phyloP scores from a whole-genome alignment of 2,888 invertebrate genomes.

The Tachina fera region DNA sequence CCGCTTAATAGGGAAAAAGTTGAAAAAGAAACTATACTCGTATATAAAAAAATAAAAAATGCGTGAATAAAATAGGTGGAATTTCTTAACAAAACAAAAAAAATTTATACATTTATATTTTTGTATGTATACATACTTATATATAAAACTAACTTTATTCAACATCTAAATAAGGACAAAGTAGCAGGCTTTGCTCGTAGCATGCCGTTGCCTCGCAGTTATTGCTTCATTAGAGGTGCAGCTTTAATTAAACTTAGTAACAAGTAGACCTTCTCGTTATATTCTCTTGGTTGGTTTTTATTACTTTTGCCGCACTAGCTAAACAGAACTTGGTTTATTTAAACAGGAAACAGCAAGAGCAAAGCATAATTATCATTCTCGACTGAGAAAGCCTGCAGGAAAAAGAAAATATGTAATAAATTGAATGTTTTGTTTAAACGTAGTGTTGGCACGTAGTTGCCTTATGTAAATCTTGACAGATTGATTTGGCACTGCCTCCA shows the following conservation, averaged over 20 bases:
- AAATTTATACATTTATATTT: too few relatives aligned
- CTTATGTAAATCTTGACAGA: constrained; percentile 34
- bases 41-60: constrained; percentile 7
- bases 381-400: constrained; percentile 18
- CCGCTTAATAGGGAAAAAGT: constrained; percentile 27
- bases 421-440: neutral
- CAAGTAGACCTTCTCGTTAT: constrained; percentile 33
- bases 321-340: constrained; percentile 23
- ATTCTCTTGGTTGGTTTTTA: neutral
- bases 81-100: constrained; percentile 46
- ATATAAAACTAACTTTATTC: constrained; percentile 1
- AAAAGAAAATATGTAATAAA: neutral
- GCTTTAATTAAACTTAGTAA: constrained; percentile 68
- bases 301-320: neutral
- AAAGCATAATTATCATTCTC: constrained; percentile 34
- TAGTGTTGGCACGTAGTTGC: neutral
- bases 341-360: constrained; percentile 1
- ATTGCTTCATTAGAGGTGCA: constrained; percentile 51
- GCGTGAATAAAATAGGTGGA: constrained; percentile 61
- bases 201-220: constrained; percentile 4
- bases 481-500: constrained; percentile 6
- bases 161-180: constrained; percentile 16
- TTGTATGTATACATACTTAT: too few relatives aligned
- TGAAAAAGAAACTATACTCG: constrained; percentile 3
- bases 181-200: neutral